Evolutionary conservation across 23 tunicate species (phyloP).

Genomic region (Ciona savignyi): DNA sequence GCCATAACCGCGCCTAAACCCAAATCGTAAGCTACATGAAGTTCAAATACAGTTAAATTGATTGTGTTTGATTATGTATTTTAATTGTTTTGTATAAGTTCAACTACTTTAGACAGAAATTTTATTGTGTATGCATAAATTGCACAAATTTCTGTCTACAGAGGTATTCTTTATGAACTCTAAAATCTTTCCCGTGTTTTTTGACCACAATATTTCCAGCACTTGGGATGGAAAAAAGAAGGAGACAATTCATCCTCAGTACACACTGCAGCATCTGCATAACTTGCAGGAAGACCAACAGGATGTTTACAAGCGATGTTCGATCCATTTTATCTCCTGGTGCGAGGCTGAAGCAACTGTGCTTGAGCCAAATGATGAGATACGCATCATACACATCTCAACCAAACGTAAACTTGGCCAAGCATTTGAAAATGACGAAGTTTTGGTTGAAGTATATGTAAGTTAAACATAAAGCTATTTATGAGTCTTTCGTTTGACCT

Average conservation of each 20-base stretch:
- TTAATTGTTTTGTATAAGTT: no score
- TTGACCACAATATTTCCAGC: no score
- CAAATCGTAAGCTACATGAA: no score
- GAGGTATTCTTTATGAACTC: no score
- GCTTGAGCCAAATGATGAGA: constrained; percentile 11
- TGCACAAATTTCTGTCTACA: no score
- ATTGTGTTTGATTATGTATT: no score
- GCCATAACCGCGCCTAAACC: no score
- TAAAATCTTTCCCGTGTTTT: no score
- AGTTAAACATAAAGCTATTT: background rate
- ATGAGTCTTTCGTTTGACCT: no score
- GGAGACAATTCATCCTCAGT: constrained; percentile 14
- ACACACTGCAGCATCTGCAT: constrained; percentile 24
- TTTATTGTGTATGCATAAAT: no score
- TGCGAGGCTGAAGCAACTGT: constrained; percentile 43
- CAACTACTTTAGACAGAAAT: no score
- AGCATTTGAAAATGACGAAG: constrained; percentile 62
- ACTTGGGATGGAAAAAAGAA: background rate
- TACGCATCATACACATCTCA: constrained; percentile 23
- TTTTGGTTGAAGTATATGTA: constrained; percentile 35
- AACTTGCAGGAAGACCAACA: constrained; percentile 9
- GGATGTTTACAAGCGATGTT: constrained; percentile 32
- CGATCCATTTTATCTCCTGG: constrained; percentile 25
- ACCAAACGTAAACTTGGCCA: constrained; percentile 43
- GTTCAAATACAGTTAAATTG: no score